A percentile compares a stretch with the other conserved stretches of the same genome.
Evolutionary conservation across 2,113 vertebrate species (phyloP).

Genomic region (Pseudolaguvia tuberculata): DNA sequence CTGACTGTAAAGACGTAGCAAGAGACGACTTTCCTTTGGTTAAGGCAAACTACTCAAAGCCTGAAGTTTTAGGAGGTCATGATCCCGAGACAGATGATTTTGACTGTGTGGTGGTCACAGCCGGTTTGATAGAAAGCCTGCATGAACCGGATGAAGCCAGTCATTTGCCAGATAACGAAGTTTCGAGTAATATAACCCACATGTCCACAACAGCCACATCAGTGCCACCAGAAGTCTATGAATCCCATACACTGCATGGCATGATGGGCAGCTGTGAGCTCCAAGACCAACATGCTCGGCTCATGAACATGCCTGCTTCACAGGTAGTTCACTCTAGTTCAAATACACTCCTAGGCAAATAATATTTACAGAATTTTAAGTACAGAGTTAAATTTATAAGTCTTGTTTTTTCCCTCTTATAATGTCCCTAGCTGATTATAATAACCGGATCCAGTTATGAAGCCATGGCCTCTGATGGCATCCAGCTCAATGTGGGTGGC

Average conservation of each 20-base stretch:
- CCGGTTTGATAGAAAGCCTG: slow-evolving; percentile 49
- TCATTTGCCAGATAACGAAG: slow-evolving; percentile 20
- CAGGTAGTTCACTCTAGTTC: slow-evolving; percentile 67
- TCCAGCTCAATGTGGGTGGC: slow-evolving; percentile 75
- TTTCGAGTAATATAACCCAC: slow-evolving; percentile 23
- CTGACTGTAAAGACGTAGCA: slow-evolving; percentile 22
- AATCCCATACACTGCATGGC: slow-evolving; percentile 71
- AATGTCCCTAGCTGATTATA: slow-evolving; percentile 75
- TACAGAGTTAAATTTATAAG: background rate
- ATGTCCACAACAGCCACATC: slow-evolving; percentile 42
- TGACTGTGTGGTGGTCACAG: slow-evolving; percentile 53
- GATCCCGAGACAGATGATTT: slow-evolving; percentile 42
- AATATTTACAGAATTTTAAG: background rate
- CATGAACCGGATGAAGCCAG: slow-evolving; percentile 39
- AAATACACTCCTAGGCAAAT: background rate
- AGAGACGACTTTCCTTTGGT: slow-evolving; percentile 40
- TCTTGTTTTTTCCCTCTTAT: background rate
- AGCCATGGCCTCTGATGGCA: slow-evolving; percentile 75
- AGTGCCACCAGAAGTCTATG: slow-evolving; percentile 65
- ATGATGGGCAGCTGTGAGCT: slow-evolving; percentile 74
- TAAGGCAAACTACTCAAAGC: slow-evolving; percentile 46
- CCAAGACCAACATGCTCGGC: slow-evolving; percentile 65
- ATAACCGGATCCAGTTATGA: slow-evolving; percentile 82
- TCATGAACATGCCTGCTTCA: slow-evolving; percentile 63
- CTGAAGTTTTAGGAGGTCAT: slow-evolving; percentile 1